phyloP scores from a whole-genome alignment of 2,888 invertebrate species.

The Synergus gifuensis region DNA sequence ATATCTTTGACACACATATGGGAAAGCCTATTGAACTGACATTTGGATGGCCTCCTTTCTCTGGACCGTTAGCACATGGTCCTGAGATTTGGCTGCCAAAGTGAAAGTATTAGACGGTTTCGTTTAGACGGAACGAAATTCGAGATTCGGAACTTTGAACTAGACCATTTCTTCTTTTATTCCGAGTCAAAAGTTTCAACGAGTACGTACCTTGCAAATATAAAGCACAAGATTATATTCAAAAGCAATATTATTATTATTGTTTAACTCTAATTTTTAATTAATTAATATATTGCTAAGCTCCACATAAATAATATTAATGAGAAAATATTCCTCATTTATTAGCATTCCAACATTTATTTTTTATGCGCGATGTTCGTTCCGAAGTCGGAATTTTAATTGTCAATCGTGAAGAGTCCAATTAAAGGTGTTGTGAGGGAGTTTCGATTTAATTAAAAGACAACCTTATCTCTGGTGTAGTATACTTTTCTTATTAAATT shows the following conservation, averaged over 20 bases:
- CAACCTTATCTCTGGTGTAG: conserved; percentile 43
- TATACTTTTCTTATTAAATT: conserved; percentile 26
- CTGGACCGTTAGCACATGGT: conserved; percentile 45
- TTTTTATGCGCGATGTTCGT: neutral
- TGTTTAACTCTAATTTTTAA: too few species aligned
- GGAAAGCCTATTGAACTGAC: conserved; percentile 48
- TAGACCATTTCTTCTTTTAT: neutral
- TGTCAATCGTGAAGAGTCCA: conserved; percentile 49
- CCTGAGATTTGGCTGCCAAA: conserved; percentile 33
- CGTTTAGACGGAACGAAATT: neutral
- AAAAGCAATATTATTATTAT: neutral
- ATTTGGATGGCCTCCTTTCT: conserved; percentile 63
- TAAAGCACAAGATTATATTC: neutral
- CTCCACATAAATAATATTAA: neutral
- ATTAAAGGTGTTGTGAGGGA: conserved; percentile 60
- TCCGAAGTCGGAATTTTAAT: conserved; percentile 32
- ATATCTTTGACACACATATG: conserved; percentile 33
- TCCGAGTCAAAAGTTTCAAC: neutral
- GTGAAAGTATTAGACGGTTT: conserved; percentile 26
- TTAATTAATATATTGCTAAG: too few species aligned
- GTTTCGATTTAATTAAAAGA: conserved; percentile 63
- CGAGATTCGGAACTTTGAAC: conserved; percentile 14
- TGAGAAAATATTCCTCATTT: neutral
- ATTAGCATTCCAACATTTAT: neutral
- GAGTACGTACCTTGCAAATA: neutral